Conservation (phyloP, 2,888 invertebrate species). For the Trachelus tabidus region DNA sequence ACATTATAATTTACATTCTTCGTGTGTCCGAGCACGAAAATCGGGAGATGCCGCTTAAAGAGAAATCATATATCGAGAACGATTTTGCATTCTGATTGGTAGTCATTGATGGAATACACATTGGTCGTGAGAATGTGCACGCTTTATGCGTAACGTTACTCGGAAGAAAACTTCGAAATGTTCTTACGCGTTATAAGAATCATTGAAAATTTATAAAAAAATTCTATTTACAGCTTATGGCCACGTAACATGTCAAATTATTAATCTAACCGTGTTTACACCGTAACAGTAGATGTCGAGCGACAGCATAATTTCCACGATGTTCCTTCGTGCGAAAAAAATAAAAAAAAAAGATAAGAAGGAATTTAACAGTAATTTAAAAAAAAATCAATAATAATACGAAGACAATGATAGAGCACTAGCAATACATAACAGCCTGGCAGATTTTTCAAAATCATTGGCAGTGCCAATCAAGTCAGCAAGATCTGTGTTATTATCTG, state of each 20-base stretch:
- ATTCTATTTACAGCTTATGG: constrained; percentile 39
- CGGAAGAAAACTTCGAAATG: neutral
- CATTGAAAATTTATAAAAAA: constrained; percentile 41
- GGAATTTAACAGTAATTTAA: neutral
- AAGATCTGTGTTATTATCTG: neutral
- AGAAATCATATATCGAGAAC: neutral
- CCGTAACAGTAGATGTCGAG: neutral
- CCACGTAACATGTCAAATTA: constrained; percentile 29
- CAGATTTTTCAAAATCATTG: neutral
- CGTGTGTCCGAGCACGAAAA: neutral
- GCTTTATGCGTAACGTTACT: constrained; percentile 19
- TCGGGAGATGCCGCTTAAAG: neutral
- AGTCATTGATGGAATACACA: constrained; percentile 44
- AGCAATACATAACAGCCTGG: neutral
- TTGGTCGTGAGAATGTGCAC: constrained; percentile 51
- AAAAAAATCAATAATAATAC: neutral
- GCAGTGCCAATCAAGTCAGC: neutral
- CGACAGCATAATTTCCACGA: neutral
- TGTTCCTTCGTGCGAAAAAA: neutral
- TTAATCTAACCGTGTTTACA: neutral
- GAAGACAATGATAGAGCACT: neutral
- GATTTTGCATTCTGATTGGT: neutral
- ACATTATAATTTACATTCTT: neutral
- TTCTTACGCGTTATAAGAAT: constrained; percentile 43
- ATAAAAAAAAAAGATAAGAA: neutral